Conservation (phyloP, 2,888 invertebrate species). For the Polia nebulosa region DNA sequence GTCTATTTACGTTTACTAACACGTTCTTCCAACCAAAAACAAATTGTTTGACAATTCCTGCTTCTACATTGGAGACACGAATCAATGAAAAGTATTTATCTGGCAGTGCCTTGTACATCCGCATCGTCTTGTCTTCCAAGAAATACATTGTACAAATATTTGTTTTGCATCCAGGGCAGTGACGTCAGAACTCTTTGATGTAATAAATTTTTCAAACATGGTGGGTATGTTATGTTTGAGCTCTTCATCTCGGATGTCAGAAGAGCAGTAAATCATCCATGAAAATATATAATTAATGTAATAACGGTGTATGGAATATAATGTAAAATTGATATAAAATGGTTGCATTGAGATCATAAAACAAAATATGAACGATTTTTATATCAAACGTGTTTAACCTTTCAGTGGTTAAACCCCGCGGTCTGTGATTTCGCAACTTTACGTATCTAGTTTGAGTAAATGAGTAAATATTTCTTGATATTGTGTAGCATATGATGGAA, state of each 20-base stretch:
- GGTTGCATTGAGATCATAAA: neutral
- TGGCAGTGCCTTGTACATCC: slow-evolving; percentile 26
- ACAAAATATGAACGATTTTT: neutral
- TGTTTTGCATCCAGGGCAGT: slow-evolving; percentile 37
- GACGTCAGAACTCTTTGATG: slow-evolving; percentile 35
- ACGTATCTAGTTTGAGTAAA: no score
- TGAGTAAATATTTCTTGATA: no score
- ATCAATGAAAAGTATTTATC: slow-evolving; percentile 46
- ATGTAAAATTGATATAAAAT: neutral
- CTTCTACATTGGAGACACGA: slow-evolving; percentile 20
- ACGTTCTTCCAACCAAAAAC: neutral
- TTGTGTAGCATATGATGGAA: no score
- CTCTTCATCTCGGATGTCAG: slow-evolving; percentile 12
- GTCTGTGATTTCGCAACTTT: no score
- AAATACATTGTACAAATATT: slow-evolving; percentile 61
- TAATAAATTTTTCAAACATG: slow-evolving; percentile 40
- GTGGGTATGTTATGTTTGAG: slow-evolving; percentile 7
- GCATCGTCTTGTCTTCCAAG: slow-evolving; percentile 39
- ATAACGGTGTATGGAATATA: neutral
- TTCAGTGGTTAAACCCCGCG: no score
- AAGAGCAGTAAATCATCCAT: slow-evolving; percentile 20
- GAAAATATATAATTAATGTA: slow-evolving; percentile 3
- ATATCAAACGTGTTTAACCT: neutral
- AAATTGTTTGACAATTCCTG: neutral
- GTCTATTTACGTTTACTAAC: neutral